Conservation (phyloP, 2,888 invertebrate species). For the Ochropleura plecta region DNA sequence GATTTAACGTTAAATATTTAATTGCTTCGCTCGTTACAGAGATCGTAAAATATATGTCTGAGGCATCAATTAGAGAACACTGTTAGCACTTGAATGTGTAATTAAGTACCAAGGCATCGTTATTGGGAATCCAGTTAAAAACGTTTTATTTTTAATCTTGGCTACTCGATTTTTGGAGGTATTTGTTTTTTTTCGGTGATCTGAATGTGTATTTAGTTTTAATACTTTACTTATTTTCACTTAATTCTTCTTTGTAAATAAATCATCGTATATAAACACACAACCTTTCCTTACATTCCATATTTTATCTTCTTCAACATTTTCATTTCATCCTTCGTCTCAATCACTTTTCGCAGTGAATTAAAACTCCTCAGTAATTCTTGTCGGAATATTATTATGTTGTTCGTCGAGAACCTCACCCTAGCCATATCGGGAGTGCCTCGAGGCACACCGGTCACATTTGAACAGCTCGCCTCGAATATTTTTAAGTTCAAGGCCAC, state of each 20-base stretch:
- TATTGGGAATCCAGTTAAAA: slow-evolving; percentile 74
- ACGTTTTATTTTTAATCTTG: slow-evolving; percentile 51
- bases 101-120: slow-evolving; percentile 74
- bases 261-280: not conserved
- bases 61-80: slow-evolving; percentile 80
- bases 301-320: slow-evolving; percentile 6
- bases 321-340: slow-evolving; percentile 24
- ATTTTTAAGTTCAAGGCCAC: slow-evolving; percentile 85
- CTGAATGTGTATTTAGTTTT: not conserved
- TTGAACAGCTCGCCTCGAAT: slow-evolving; percentile 77
- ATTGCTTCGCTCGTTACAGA: slow-evolving; percentile 75
- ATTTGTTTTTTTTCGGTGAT: not conserved
- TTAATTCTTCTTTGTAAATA: not conserved
- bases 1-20: slow-evolving; percentile 77
- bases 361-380: slow-evolving; percentile 60
- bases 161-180: slow-evolving; percentile 4
- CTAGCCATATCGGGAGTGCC: slow-evolving; percentile 76
- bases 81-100: slow-evolving; percentile 78
- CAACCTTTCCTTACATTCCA: not conserved
- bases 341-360: slow-evolving; percentile 44
- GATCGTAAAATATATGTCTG: slow-evolving; percentile 78
- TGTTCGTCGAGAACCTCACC: slow-evolving; percentile 73
- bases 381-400: slow-evolving; percentile 69
- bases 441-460: slow-evolving; percentile 71
- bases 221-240: not conserved